Evolutionary conservation across 2,113 vertebrate genomes (phyloP).

Genomic region (Anseranas semipalmata): DNA sequence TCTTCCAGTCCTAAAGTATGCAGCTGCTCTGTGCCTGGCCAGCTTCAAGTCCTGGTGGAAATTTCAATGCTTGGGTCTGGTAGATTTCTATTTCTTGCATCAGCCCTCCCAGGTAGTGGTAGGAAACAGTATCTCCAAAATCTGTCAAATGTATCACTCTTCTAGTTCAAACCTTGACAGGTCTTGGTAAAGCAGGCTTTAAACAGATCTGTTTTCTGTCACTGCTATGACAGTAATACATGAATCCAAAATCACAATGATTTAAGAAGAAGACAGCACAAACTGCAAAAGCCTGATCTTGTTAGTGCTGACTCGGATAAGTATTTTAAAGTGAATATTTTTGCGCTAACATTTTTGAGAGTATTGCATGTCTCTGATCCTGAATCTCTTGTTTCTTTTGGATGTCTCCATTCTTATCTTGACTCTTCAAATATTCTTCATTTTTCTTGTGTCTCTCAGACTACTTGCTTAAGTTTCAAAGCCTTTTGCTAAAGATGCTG

Average conservation of each 20-base stretch:
- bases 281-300: slow-evolving; percentile 21
- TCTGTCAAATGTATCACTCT: slow-evolving; percentile 62
- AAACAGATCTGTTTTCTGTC: slow-evolving; percentile 64
- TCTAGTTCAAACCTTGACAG: slow-evolving; percentile 45
- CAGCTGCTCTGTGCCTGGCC: not conserved
- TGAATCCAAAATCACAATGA: slow-evolving; percentile 43
- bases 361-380: not conserved
- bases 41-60: not conserved
- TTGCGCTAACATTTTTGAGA: not conserved
- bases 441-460: slow-evolving; percentile 17
- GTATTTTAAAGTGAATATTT: slow-evolving; percentile 19
- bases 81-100: not conserved
- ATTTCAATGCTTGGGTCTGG: not conserved
- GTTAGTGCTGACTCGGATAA: not conserved
- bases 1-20: not conserved
- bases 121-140: slow-evolving; percentile 17
- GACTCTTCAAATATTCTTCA: not conserved
- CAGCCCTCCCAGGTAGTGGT: slow-evolving; percentile 16
- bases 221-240: slow-evolving; percentile 48
- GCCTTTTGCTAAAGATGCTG: not conserved
- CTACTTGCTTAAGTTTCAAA: not conserved
- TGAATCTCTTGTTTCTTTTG: slow-evolving; percentile 9
- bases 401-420: slow-evolving; percentile 26
- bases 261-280: slow-evolving; percentile 40
- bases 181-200: not conserved